Evolutionary conservation across 2,888 invertebrate genomes (phyloP).

Genomic region (Andrena trimmerana): DNA sequence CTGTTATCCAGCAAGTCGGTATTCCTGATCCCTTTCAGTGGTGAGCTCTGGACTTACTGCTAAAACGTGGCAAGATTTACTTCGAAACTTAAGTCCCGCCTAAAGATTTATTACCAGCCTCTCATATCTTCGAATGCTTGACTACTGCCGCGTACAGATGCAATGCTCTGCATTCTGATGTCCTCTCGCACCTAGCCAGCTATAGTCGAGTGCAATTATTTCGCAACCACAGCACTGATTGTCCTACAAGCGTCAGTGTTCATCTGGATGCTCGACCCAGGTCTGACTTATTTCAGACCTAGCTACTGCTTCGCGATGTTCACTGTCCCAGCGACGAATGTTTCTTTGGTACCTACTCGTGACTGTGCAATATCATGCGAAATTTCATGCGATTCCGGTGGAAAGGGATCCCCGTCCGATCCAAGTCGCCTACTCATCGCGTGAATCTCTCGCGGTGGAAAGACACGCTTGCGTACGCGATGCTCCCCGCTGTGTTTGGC

Average conservation of each 20-base stretch:
- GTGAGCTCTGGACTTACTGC: slow-evolving; percentile 84
- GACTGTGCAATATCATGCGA: background rate
- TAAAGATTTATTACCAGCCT: slow-evolving; percentile 83
- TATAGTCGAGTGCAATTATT: background rate
- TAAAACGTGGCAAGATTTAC: slow-evolving; percentile 85
- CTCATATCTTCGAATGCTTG: slow-evolving; percentile 71
- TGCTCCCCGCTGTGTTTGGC: slow-evolving; percentile 69
- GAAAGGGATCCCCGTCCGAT: background rate
- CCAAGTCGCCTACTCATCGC: slow-evolving; percentile 34
- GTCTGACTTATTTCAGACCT: no score
- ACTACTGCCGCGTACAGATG: slow-evolving; percentile 62
- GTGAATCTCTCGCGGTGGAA: slow-evolving; percentile 16
- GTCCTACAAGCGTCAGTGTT: background rate
- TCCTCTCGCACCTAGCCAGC: background rate
- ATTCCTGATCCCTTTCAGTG: slow-evolving; percentile 81
- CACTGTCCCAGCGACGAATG: no score
- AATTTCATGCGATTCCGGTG: background rate
- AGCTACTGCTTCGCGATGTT: no score
- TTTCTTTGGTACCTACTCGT: no score
- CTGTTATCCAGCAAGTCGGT: slow-evolving; percentile 76
- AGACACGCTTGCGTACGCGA: slow-evolving; percentile 39
- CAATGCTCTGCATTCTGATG: slow-evolving; percentile 77
- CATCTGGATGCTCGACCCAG: no score
- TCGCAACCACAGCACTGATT: background rate
- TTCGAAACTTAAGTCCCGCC: slow-evolving; percentile 83